Base-by-base conservation (phyloP, 92 coral and sea anemone species). In the Porites evermanni region DNA sequence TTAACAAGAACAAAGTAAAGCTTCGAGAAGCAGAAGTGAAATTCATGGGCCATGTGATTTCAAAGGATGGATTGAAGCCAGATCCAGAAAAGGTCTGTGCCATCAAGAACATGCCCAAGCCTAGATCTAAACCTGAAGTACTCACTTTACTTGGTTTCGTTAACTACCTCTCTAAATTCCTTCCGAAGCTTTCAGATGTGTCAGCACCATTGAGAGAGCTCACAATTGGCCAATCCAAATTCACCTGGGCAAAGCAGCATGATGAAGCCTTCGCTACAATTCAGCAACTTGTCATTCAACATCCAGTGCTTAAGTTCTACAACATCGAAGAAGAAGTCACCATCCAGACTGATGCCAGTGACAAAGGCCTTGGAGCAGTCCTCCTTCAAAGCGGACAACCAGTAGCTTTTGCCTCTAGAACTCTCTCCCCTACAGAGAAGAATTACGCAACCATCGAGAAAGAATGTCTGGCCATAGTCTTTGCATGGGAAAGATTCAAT, bases 101-200 rank as follows among this genome's bases (percentile, higher is more conserved):
- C 26, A 24, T 24, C 26, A 24, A 24, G 26, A 24, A 24, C 1
- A 24, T 24, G 26, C 26, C 26, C 26, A 24, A 24, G 26, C 26
- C 26, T 24, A 24, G 26, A 24, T 24, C 26, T 24, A 24, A 24
- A 24, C 26, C 26, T 24, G 26, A 24, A 24, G 26, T 24, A 24
- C 26, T 24, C 26, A 24, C 26, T 24, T 24, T 24, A 24, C 26
- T 24, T 24, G 26, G 26, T 24, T 24, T 24, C 26, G 26, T 24
- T 24, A 24, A 24, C 26, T 24, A 24, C 26, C 26, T 24, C 26
- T 24, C 26, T 24, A 89, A 85, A 20, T 89, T 89, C 56, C 52
- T 89, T 32, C 89, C 85, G 8, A 86, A 78, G 78, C 84, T 89
- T 63, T 89, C 92, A 54, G 92, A 89, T 23, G 83, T 74, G 65